Evolutionary conservation across 2,113 vertebrate genomes (phyloP), one percentile per base, ranked within the genome.

Genomic region (Prolemur simus): DNA sequence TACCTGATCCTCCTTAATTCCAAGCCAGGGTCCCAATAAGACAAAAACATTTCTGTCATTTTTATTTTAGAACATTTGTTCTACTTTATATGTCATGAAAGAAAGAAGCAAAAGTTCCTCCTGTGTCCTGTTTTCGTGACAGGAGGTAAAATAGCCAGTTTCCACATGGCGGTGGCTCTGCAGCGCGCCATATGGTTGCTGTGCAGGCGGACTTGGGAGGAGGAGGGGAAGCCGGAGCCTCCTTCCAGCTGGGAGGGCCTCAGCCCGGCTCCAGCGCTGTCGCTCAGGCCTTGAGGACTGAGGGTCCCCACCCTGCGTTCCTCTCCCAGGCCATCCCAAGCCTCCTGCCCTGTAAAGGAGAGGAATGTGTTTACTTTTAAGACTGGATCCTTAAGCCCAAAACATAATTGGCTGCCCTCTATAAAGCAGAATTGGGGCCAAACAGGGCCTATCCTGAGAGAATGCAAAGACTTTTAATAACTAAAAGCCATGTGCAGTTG

Each of bases 331-430:
- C 49, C 32, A 39, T 54, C 63, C n/a, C 47, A 25, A 74, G 69
- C n/a, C 37, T 91, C 69, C 92, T 21, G 34, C 47, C 13, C 11
- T 52, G 80, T 68, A 32, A 45, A 90, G 47, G 47, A 85, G 32
- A 96, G 29, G 60, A 52, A 64, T 69, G 69, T 39, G 63, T 87
- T 87, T 76, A 83, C 54, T 97, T 94, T 91, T 82, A 91, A 84
- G 45, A 73, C 17, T 17, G 64, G 54, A 81, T 84, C 64, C 42
- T 54, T 63, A 49, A 80, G 32, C 68, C 82, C 73, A n/a, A 89
- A 96, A 73, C 18, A 10, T 49, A 74, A 94, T 45, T 94, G 94
- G 71, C 69, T 89, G 45, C 58, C 25, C 58, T 90, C 39, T 69
- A 2, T 23, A 58, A 52, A 87, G 63, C 34, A 94, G 86, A 96